Conservation (phyloP, 2,797 vertebrate species). For the Luscinia megarhynchos region DNA sequence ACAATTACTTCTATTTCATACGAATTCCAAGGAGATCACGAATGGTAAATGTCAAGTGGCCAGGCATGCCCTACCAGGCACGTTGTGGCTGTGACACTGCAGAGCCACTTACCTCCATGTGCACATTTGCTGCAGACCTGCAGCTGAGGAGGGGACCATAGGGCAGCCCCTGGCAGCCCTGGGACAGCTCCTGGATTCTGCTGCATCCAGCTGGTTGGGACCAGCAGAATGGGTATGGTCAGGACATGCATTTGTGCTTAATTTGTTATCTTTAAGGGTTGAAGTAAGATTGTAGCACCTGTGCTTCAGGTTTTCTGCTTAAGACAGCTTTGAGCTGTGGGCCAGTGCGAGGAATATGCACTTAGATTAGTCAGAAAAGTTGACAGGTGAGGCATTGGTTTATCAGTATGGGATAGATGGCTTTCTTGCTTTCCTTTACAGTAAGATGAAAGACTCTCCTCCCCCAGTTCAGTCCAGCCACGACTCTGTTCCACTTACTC, state of each 20-base stretch:
- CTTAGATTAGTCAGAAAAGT: not conserved
- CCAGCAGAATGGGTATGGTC: not conserved
- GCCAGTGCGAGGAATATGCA: not conserved
- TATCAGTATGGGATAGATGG: not conserved
- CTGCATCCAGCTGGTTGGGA: not conserved
- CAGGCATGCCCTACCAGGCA: not conserved
- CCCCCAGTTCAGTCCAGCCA: not conserved
- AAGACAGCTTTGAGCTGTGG: not conserved
- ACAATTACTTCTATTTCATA: not conserved
- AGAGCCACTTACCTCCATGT: too few relatives aligned
- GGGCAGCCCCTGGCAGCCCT: not conserved
- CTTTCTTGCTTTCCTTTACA: not conserved
- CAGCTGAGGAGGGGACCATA: accelerated
- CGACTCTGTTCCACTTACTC: not conserved
- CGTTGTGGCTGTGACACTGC: not conserved
- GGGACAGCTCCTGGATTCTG: not conserved
- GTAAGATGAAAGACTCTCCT: not conserved
- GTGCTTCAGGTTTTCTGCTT: not conserved
- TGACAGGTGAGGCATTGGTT: not conserved
- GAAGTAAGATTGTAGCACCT: not conserved
- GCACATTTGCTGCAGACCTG: not conserved
- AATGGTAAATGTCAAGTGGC: not conserved
- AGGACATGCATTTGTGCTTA: not conserved
- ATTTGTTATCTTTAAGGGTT: not conserved
- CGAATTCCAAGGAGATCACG: not conserved